These are phyloP conservation scores for Hippolais icterina DNA, from an alignment of 2,113 vertebrate genomes.

Conservation along the genomic window DNA sequence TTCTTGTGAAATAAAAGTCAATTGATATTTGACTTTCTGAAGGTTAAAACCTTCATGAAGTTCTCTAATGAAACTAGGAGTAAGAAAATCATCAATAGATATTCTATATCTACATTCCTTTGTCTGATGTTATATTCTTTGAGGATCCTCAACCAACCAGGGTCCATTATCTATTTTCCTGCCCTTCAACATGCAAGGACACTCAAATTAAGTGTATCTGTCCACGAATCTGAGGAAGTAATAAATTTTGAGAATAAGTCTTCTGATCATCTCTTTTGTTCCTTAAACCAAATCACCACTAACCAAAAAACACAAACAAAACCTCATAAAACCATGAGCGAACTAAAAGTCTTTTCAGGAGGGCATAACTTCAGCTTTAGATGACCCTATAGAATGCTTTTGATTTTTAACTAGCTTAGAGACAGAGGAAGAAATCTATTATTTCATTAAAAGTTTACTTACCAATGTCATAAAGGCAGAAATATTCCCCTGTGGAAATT, in stretches of 20 bases:
- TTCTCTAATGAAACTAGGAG: neutral
- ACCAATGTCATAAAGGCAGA: neutral
- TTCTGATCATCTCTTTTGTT: neutral
- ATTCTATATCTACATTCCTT: neutral
- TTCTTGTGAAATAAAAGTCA: neutral
- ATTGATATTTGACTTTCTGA: neutral
- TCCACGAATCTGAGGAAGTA: neutral
- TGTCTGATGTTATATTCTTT: neutral
- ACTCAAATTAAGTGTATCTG: neutral
- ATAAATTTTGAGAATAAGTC: neutral
- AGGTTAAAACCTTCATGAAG: neutral
- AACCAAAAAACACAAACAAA: neutral
- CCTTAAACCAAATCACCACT: neutral
- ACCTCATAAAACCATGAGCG: neutral
- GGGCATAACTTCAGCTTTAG: neutral
- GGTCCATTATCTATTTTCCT: neutral
- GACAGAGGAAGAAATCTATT: neutral
- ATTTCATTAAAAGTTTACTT: slow-evolving; percentile 38
- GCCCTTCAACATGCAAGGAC: neutral
- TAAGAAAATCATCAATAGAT: neutral
- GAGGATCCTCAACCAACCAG: neutral
- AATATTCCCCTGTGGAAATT: slow-evolving; percentile 4
- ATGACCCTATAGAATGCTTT: neutral
- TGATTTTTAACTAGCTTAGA: neutral
- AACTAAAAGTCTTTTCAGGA: neutral